A percentile compares a stretch with the other conserved stretches of the same genome.
Conservation (phyloP, 2,797 vertebrate genomes). For the Hypotaenidia philippensis region DNA sequence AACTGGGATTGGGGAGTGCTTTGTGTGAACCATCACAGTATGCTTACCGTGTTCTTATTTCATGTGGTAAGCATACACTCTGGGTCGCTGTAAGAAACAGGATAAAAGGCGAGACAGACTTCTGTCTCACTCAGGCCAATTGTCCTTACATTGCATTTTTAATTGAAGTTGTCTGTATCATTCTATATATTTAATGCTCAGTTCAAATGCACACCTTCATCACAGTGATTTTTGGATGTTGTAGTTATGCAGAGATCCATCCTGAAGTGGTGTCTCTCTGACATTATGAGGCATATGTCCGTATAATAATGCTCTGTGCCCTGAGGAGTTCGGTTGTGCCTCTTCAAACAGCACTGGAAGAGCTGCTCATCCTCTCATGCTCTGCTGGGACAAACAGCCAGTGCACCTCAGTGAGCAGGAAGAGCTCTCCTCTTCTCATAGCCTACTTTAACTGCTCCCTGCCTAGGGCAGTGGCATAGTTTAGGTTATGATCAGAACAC, state of each 20-base stretch:
- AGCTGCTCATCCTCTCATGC: background rate
- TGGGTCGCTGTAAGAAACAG: background rate
- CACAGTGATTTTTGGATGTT: background rate
- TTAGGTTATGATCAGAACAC: background rate
- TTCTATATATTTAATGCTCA: background rate
- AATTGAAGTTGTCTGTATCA: background rate
- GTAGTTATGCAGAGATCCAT: background rate
- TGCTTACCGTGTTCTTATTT: background rate
- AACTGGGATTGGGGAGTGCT: background rate
- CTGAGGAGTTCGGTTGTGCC: background rate
- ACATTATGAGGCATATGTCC: background rate
- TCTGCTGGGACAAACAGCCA: background rate
- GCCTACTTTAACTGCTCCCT: background rate
- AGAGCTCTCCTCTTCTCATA: background rate
- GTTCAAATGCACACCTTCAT: background rate
- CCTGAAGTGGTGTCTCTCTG: background rate
- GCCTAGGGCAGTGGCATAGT: background rate
- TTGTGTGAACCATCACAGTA: rapidly evolving
- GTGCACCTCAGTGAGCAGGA: background rate
- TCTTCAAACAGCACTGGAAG: background rate
- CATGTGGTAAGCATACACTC: background rate
- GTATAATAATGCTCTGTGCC: background rate
- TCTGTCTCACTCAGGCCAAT: background rate
- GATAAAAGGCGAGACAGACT: rapidly evolving
- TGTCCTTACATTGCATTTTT: background rate